Percentiles rank a stretch among this genome's conserved stretches.
Conservation (phyloP, 2,797 vertebrate genomes). For the Clarias fuscus region DNA sequence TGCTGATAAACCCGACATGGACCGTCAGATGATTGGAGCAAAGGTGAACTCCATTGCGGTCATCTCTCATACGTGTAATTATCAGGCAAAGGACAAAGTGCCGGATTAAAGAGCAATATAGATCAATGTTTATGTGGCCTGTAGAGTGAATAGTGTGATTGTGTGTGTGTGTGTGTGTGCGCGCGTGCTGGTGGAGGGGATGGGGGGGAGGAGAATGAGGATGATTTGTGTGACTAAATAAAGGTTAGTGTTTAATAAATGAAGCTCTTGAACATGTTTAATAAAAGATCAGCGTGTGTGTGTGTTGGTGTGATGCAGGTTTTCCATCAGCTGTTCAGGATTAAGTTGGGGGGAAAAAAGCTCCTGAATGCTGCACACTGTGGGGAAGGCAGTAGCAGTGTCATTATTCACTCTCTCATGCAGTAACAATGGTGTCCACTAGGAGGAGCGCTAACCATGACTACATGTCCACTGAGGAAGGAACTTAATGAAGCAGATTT, state of each 20-base stretch:
- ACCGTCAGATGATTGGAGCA: constrained; percentile 2
- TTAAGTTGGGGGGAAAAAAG: not conserved
- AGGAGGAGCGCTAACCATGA: not conserved
- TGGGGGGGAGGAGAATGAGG: not conserved
- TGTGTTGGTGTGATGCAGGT: not conserved
- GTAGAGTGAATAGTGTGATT: not conserved
- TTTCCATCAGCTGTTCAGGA: constrained; percentile 20
- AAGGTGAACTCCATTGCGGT: not conserved
- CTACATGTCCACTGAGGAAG: too few relatives aligned
- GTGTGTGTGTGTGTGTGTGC: not conserved
- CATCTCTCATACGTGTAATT: not conserved
- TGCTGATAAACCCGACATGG: not conserved
- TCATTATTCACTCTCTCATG: not conserved
- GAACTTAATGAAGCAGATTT: too few relatives aligned
- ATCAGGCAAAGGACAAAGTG: not conserved
- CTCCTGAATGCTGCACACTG: not conserved
- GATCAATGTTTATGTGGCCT: not conserved
- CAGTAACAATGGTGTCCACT: not conserved
- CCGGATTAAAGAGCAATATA: too few relatives aligned
- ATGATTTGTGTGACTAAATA: constrained; percentile 23
- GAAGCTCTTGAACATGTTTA: not conserved
- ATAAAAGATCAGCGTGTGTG: not conserved
- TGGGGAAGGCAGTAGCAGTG: not conserved
- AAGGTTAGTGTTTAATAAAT: not conserved
- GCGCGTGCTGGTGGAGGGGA: not conserved